Percentiles rank a stretch among this genome's conserved stretches.
Conservation (phyloP, 64 coral and sea anemone species). For the Exaiptasia diaphana region DNA sequence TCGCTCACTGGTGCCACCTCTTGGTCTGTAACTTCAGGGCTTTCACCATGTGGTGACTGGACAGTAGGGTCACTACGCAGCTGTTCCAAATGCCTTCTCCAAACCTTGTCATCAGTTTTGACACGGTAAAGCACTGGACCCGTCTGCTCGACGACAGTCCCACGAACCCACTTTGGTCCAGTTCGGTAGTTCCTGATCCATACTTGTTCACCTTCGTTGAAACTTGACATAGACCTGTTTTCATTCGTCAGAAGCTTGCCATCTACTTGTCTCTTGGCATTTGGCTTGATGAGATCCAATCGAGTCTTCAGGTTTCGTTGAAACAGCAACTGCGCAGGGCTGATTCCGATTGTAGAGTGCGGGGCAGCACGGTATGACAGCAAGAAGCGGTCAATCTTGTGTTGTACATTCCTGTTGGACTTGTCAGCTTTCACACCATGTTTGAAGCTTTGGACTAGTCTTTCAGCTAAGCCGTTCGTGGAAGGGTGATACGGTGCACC, state of each 20-base stretch:
- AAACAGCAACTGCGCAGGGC: slow-evolving; percentile 30
- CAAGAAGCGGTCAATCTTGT: slow-evolving; percentile 31
- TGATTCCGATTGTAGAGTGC: slow-evolving; percentile 12
- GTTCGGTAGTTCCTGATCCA: slow-evolving; percentile 23
- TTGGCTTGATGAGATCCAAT: slow-evolving; percentile 8
- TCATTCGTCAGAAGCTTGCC: slow-evolving; percentile 19
- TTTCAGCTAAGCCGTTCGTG: slow-evolving; percentile 31
- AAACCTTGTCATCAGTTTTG: slow-evolving; percentile 4
- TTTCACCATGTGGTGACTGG: too few relatives aligned
- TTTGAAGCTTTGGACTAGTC: slow-evolving; percentile 26
- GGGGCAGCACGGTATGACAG: slow-evolving; percentile 23
- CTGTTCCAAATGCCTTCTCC: background rate
- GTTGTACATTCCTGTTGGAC: background rate
- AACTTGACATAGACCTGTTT: background rate
- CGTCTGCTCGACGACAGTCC: slow-evolving; percentile 8
- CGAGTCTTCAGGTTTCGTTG: slow-evolving; percentile 15
- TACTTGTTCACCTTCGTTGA: background rate
- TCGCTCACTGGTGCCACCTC: too few relatives aligned
- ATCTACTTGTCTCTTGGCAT: slow-evolving; percentile 26
- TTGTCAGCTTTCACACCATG: background rate
- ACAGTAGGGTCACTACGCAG: too few relatives aligned
- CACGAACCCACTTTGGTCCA: slow-evolving; percentile 9
- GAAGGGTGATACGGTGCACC: slow-evolving; percentile 16
- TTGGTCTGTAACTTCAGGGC: too few relatives aligned
- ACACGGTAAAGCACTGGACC: slow-evolving; percentile 37